Conservation (phyloP, 2,797 vertebrate species). For the Propithecus deckenii region DNA sequence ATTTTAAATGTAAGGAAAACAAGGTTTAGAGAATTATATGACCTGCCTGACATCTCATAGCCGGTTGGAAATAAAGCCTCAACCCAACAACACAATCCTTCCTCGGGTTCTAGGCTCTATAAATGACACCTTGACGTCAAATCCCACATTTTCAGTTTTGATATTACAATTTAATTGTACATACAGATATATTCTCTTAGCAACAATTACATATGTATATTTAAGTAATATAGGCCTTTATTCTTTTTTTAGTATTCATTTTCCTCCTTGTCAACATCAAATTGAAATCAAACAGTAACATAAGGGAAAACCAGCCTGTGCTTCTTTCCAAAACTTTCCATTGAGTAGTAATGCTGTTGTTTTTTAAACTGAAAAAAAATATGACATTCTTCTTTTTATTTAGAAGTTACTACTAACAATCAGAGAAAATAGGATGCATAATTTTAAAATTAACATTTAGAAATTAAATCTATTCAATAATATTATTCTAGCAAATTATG, state of each 20-base stretch:
- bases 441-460: constrained; percentile 11
- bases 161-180: neutral
- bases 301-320: neutral
- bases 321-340: neutral
- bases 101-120: neutral
- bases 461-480: neutral
- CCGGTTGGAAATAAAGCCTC: neutral
- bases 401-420: neutral
- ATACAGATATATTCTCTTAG: neutral
- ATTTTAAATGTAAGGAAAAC: neutral
- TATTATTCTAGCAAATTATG: neutral
- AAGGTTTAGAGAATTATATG: neutral
- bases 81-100: neutral
- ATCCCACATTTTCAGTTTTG: neutral
- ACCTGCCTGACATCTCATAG: neutral
- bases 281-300: neutral
- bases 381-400: neutral
- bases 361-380: neutral
- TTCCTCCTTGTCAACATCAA: neutral
- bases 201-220: neutral
- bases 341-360: neutral
- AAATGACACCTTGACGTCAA: neutral
- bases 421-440: neutral
- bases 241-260: neutral
- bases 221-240: neutral